Conservation (phyloP, 2,113 vertebrate genomes). For the Lontra canadensis region DNA sequence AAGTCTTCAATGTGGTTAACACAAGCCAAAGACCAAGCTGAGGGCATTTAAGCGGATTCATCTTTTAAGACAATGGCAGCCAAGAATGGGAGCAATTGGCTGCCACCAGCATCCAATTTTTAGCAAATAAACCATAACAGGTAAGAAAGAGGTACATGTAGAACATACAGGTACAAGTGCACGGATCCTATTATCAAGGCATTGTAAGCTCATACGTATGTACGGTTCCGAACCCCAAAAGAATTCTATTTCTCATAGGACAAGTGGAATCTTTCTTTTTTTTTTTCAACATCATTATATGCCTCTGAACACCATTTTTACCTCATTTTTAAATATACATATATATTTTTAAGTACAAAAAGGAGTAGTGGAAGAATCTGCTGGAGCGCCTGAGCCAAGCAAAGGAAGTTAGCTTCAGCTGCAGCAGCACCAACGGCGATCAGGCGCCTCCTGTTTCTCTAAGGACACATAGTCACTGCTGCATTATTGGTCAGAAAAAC, state of each 20-base stretch:
- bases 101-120: neutral
- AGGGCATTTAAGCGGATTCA: neutral
- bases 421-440: neutral
- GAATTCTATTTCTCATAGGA: neutral
- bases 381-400: neutral
- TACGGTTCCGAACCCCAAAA: neutral
- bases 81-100: neutral
- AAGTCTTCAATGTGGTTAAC: neutral
- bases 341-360: too few species aligned
- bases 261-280: neutral
- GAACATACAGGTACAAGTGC: neutral
- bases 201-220: neutral
- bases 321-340: too few species aligned
- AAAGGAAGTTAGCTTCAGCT: neutral
- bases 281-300: neutral
- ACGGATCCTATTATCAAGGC: neutral
- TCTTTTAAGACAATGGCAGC: neutral
- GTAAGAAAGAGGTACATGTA: neutral
- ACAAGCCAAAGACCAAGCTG: neutral
- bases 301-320: neutral
- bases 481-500: neutral
- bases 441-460: neutral
- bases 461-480: neutral
- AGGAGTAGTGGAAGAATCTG: neutral
- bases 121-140: neutral